Base-by-base conservation (phyloP, 2,888 invertebrate genomes). In the Dioctria rufipes region DNA sequence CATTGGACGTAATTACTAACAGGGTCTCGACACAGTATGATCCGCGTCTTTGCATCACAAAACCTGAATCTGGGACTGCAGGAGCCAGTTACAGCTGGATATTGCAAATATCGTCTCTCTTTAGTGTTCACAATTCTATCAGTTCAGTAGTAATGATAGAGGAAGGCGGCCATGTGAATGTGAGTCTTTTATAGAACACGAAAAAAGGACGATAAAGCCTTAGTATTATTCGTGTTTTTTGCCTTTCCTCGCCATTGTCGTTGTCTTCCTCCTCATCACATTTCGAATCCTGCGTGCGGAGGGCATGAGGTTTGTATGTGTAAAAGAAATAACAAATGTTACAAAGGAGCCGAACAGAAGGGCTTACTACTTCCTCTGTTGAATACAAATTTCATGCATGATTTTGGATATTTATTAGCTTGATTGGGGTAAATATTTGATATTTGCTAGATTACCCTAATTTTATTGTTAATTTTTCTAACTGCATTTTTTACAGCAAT, bases 371-470 rank as follows among this genome's bases (percentile, higher is more conserved):
- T 63, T 54, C 42, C 42, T 69, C 54, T 49, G 9, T 39, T 43
- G 81, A 81, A 73, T 71, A 51, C 54, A 79, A 73, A 81, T 81
- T 79, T 81, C 65, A 81, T 46, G 79, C 81, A 73, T 81, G 81
- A 81, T 69, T 81, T 71, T 63, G 63, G 61, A 39, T 46, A 13
- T 71, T 78, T 69, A 78, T 80, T 80, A 78, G 58, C 71, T 66
- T 81, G 73, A 81, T 81, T 81, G 78, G 39, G 67, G 66, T 61
- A 81, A 81, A 78, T 81, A 39, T 39, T 63, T 63, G 63, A 39
- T 8, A 39, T 39, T 39, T 39, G 40, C 25, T 9, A 13, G 40
- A 3, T 63, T 63, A 40, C 54, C 54, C 25, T 25, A 51, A 11
- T 3, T 8, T 4, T 51, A 4, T 51, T 51, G 5, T 51, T 51